A percentile compares a stretch with the other conserved stretches of the same genome.
Evolutionary conservation across 2,888 invertebrate species (phyloP).

Genomic region (Mycalesis mineus): DNA sequence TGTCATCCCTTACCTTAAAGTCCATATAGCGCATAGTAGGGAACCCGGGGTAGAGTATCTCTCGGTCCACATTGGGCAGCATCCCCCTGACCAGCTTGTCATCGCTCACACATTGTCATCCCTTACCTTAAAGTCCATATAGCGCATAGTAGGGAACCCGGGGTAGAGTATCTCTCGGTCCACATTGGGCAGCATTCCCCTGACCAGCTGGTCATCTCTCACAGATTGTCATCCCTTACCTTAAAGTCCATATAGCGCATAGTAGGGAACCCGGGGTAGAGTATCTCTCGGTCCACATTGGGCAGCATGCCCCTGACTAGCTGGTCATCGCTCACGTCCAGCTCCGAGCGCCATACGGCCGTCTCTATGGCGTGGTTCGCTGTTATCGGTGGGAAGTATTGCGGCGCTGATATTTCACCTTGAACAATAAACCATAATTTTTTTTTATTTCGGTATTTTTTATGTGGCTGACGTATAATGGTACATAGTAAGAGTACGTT

Average conservation of each 20-base stretch:
- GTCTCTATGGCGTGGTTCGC: conserved; percentile 77
- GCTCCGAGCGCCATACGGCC: conserved; percentile 73
- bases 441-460: too few species aligned
- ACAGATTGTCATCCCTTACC: conserved; percentile 80
- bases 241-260: conserved; percentile 89
- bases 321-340: conserved; percentile 75
- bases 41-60: conserved; percentile 91
- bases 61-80: conserved; percentile 81
- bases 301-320: conserved; percentile 85
- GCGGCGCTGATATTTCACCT: conserved; percentile 73
- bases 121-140: conserved; percentile 86
- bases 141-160: conserved; percentile 95
- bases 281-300: conserved; percentile 81
- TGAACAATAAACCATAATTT: conserved; percentile 1
- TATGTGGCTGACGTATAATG: too few species aligned
- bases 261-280: conserved; percentile 95
- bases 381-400: conserved; percentile 80
- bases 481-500: too few species aligned
- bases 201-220: conserved; percentile 75
- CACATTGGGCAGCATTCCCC: conserved; percentile 85
- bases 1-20: conserved; percentile 81
- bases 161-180: conserved; percentile 84
- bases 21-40: conserved; percentile 92
- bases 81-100: conserved; percentile 84
- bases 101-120: conserved; percentile 67